Percentiles rank a stretch among this genome's conserved stretches.
Evolutionary conservation across 2,888 invertebrate species (phyloP).

Genomic region (Melikaiella ostensackeni): DNA sequence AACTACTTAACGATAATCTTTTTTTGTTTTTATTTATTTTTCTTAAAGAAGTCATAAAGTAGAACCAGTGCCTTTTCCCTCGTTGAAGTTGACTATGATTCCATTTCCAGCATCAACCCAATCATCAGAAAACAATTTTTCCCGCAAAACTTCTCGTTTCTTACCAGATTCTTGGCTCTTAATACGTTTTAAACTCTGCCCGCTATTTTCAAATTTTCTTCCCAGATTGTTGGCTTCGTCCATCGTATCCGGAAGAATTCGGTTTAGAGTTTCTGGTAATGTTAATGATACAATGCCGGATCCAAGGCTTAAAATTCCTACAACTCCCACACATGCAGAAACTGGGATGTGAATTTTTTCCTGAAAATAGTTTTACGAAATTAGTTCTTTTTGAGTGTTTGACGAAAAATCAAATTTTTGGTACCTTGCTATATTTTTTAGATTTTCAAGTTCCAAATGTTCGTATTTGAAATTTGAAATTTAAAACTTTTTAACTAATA

Average conservation of each 20-base stretch:
- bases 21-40: not conserved
- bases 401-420: not conserved
- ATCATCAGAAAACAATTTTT: conserved; percentile 71
- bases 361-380: not conserved
- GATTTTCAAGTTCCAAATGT: no score
- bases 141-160: conserved; percentile 63
- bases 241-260: conserved; percentile 64
- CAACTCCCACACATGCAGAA: conserved; percentile 52
- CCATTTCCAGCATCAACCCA: conserved; percentile 74
- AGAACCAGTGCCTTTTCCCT: conserved; percentile 5
- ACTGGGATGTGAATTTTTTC: conserved; percentile 15
- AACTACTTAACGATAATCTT: conserved; percentile 7
- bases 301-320: conserved; percentile 64
- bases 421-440: no score
- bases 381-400: not conserved
- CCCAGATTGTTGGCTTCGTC: conserved; percentile 55
- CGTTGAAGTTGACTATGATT: conserved; percentile 68
- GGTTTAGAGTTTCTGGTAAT: conserved; percentile 65
- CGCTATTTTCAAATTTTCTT: conserved; percentile 38
- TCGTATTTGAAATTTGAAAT: no score
- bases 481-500: no score
- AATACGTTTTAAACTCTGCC: conserved; percentile 20
- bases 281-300: conserved; percentile 60
- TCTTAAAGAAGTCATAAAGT: not conserved
- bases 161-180: conserved; percentile 49